Evolutionary conservation across 2,888 invertebrate genomes (phyloP), one percentile per base, ranked within the genome.

Genomic region (Cacoxenus indagator): DNA sequence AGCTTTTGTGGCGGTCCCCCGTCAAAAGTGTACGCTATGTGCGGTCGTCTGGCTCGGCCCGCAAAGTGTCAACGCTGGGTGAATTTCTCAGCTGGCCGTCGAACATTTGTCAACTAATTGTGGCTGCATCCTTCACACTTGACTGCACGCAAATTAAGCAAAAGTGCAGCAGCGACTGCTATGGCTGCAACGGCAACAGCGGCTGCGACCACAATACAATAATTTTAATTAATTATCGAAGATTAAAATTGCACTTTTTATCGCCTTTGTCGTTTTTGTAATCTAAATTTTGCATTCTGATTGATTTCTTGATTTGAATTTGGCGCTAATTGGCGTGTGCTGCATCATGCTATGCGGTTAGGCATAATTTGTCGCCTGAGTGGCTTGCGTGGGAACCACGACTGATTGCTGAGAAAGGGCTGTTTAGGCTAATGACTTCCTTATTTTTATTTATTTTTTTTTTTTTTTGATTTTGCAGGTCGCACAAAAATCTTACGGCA

Each of bases 401-500:
- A 67, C 65, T 55, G 64, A 64, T 69, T 68, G 43, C 61, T 24
- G 5, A 62, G 43, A 31, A 26, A 59, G 31, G 19, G 59, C 31
- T 45, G 24, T 51, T 51, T 8, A 14, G 8, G 8, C 29, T 57
- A 57, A 57, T 57, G n/a, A 57, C 57, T 57, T 57, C 57, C 57
- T 57, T 66, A 19, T 45, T 45, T 67, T 54, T 27, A 43, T 67
- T 68, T 46, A 54, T 64, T 46, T 64, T 69, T 62, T 64, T 65
- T 65, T 59, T 27, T 26, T 19, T 29, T 31, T 31, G 48, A 11
- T 48, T 22, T 48, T 65, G 27, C 75, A 88, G 88, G 99, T 99
- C 62, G 99, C 99, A 37, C 99, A 99, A 89, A 99, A 99, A 87
- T 99, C 98, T 0, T 99, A 99, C 87, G 99, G 99, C 75, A 99